A percentile compares a stretch with the other conserved stretches of the same genome.
These are phyloP conservation scores for Capreolus pygargus DNA, from an alignment of 2,113 vertebrate species.

Conservation along the genomic window DNA sequence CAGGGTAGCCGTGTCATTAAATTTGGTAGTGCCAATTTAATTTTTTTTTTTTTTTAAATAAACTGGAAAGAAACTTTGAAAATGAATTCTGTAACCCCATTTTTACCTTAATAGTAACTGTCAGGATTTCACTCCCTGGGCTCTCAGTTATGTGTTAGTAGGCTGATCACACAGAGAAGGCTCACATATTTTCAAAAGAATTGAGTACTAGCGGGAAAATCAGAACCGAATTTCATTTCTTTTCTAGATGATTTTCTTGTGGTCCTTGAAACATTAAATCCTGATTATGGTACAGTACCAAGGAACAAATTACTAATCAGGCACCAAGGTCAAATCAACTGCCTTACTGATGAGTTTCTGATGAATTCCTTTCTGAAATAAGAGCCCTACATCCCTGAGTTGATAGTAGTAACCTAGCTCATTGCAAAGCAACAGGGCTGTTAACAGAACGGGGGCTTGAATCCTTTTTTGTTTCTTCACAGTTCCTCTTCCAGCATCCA, in stretches of 20 bases:
- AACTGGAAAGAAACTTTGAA: slow-evolving; percentile 81
- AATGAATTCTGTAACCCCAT: slow-evolving; percentile 78
- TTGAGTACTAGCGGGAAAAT: slow-evolving; percentile 17
- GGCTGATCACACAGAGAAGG: slow-evolving; percentile 36
- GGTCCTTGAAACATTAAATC: slow-evolving; percentile 59
- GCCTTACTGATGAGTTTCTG: slow-evolving; percentile 35
- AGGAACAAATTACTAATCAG: slow-evolving; percentile 51
- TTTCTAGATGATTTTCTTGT: slow-evolving; percentile 43
- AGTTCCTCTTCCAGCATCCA: neutral
- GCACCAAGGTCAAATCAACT: neutral
- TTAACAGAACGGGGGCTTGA: neutral
- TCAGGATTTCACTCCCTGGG: slow-evolving; percentile 43
- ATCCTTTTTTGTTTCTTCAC: neutral
- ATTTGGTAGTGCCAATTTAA: slow-evolving; percentile 80
- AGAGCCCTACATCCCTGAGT: neutral
- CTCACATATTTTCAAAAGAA: slow-evolving; percentile 48
- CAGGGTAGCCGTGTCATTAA: slow-evolving; percentile 85
- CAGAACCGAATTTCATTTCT: neutral
- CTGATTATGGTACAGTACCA: slow-evolving; percentile 21
- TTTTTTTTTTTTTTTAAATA: slow-evolving; percentile 69
- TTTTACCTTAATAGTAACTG: slow-evolving; percentile 77
- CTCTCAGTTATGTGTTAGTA: slow-evolving; percentile 34
- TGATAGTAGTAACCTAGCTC: neutral
- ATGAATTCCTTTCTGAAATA: slow-evolving; percentile 36
- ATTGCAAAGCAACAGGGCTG: neutral